Percentiles rank a stretch among this genome's conserved stretches.
Conservation (phyloP, 92 coral and sea anemone genomes). For the Parazoanthus swiftii region DNA sequence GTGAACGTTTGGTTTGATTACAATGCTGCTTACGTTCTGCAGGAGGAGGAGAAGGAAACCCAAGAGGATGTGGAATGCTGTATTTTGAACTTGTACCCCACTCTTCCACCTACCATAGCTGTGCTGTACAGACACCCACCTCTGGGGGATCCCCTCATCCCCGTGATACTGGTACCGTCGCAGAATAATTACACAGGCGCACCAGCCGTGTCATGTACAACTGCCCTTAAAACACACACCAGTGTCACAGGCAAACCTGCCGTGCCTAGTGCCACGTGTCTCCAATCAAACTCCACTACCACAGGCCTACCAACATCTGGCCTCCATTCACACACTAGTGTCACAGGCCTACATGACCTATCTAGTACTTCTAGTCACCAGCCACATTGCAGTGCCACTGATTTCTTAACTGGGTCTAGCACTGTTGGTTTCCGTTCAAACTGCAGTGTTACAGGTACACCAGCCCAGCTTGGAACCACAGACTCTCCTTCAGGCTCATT, state of each 20-base stretch:
- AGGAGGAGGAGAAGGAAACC: constrained; percentile 17
- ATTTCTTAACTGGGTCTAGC: background rate
- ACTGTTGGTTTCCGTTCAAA: too few relatives aligned
- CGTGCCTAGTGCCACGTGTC: background rate
- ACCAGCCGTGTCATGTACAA: background rate
- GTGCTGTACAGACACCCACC: constrained; percentile 26
- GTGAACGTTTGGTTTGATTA: background rate
- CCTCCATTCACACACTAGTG: background rate
- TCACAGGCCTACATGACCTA: background rate
- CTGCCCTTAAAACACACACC: background rate
- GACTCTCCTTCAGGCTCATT: background rate
- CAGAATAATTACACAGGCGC: background rate
- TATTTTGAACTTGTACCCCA: too few relatives aligned
- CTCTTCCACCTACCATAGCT: background rate
- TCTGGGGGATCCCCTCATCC: constrained; percentile 15
- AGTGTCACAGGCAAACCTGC: background rate
- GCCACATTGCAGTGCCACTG: too few relatives aligned
- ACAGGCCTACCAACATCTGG: background rate
- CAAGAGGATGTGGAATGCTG: background rate
- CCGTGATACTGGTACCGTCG: constrained; percentile 9
- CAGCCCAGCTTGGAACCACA: background rate
- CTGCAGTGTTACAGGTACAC: background rate
- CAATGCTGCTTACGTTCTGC: background rate
- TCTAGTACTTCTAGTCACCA: too few relatives aligned
- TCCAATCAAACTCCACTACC: background rate